A percentile compares a stretch with the other conserved stretches of the same genome.
phyloP scores from a whole-genome alignment of 1,140 invertebrate species.

The Bombus soroeensis region DNA sequence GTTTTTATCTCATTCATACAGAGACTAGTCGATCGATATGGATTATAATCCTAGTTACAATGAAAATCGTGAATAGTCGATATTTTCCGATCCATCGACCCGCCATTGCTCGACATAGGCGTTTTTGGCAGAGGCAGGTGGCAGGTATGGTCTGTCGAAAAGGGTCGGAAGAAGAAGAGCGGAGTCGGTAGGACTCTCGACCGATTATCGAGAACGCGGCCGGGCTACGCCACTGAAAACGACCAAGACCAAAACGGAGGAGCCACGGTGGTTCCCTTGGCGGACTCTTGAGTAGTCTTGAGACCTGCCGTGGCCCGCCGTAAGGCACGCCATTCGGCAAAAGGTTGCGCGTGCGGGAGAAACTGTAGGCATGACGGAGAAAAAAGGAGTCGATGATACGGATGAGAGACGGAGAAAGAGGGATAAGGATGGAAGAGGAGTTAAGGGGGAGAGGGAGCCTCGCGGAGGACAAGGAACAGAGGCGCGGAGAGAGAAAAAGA shows the following conservation, averaged over 20 bases:
- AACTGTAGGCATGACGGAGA: neutral
- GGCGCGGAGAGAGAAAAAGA: conserved; percentile 41
- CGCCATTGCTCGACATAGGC: neutral
- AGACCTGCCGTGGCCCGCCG: conserved; percentile 53
- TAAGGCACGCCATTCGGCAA: conserved; percentile 69
- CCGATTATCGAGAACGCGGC: conserved; percentile 65
- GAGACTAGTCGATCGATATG: too few relatives aligned
- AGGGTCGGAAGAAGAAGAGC: neutral
- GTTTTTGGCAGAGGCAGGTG: conserved; percentile 56
- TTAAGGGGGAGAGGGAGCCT: neutral
- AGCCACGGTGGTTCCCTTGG: conserved; percentile 41
- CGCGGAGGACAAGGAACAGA: conserved; percentile 28
- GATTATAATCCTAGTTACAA: neutral
- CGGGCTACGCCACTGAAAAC: conserved; percentile 59
- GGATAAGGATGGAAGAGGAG: neutral
- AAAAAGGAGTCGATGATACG: neutral
- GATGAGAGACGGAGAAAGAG: neutral
- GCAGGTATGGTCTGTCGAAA: conserved; percentile 35
- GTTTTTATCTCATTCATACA: too few relatives aligned
- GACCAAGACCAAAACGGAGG: conserved; percentile 64
- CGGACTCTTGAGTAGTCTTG: conserved; percentile 14
- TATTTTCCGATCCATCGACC: neutral
- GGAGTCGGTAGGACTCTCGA: conserved; percentile 56
- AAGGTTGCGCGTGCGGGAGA: conserved; percentile 59
- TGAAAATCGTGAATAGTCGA: conserved; percentile 12